Evolutionary conservation across 2,797 vertebrate species (phyloP).

Genomic region (Arvicola amphibius): DNA sequence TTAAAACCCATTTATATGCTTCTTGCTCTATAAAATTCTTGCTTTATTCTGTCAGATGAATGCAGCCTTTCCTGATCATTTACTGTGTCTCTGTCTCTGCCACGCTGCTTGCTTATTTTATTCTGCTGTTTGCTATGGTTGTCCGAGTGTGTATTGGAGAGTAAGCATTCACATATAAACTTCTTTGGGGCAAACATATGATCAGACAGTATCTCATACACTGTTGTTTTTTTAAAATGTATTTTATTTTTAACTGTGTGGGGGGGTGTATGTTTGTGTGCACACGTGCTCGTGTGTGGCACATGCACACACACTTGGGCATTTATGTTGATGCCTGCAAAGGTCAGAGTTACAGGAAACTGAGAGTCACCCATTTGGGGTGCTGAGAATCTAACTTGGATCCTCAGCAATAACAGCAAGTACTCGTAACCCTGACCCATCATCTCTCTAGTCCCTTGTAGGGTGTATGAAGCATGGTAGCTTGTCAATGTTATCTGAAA

Average conservation of each 20-base stretch:
- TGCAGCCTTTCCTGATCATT: background rate
- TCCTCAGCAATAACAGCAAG: background rate
- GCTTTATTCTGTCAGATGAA: background rate
- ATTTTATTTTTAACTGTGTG: background rate
- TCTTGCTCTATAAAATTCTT: constrained; percentile 47
- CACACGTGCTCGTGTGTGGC: no score
- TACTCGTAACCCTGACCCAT: background rate
- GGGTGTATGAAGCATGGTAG: background rate
- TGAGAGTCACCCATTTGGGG: background rate
- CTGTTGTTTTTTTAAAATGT: background rate
- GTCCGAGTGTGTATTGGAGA: background rate
- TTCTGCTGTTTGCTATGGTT: background rate
- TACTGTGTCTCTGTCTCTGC: background rate
- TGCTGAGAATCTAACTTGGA: background rate
- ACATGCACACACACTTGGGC: rapidly evolving
- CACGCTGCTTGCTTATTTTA: background rate
- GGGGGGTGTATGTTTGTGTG: background rate
- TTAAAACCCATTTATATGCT: background rate
- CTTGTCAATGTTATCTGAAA: background rate
- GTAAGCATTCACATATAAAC: background rate
- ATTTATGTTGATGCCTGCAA: background rate
- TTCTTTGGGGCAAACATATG: background rate
- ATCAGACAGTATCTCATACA: background rate
- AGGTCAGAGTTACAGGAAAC: background rate
- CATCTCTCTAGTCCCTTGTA: no score